Percentiles rank a stretch among this genome's conserved stretches.
Evolutionary conservation across 2,888 invertebrate species (phyloP).

Genomic region (Volucella zonaria): DNA sequence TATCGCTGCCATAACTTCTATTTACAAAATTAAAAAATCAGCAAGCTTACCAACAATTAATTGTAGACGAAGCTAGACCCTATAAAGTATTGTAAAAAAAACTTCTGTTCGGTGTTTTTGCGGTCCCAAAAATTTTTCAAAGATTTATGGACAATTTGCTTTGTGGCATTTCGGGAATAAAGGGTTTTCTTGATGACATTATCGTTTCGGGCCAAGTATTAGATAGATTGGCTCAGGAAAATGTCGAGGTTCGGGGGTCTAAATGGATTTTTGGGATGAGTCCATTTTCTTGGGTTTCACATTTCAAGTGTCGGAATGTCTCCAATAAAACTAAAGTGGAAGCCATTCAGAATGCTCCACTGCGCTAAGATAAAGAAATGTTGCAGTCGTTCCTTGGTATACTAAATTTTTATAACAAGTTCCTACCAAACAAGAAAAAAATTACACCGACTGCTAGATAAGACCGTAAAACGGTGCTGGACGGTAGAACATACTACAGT

Average conservation of each 20-base stretch:
- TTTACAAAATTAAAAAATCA: conserved; percentile 36
- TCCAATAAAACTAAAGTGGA: conserved; percentile 29
- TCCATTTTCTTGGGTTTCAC: conserved; percentile 37
- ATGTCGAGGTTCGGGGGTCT: conserved; percentile 15
- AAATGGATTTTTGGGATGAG: conserved; percentile 43
- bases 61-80: too few species aligned
- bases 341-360: conserved; percentile 13
- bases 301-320: conserved; percentile 31
- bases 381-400: conserved; percentile 29
- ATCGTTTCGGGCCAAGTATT: conserved; percentile 37
- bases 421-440: conserved; percentile 39
- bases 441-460: conserved; percentile 32
- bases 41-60: too few species aligned
- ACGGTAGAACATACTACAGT: conserved; percentile 19
- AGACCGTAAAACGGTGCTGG: conserved; percentile 31
- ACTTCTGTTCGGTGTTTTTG: conserved; percentile 33
- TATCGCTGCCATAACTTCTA: conserved; percentile 16
- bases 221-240: conserved; percentile 22
- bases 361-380: conserved; percentile 35
- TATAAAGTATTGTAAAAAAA: conserved; percentile 35
- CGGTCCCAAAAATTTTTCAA: conserved; percentile 37
- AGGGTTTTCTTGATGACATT: conserved; percentile 33
- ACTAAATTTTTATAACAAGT: conserved; percentile 32
- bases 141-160: conserved; percentile 28
- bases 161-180: conserved; percentile 26